A percentile compares a stretch with the other conserved stretches of the same genome.
Evolutionary conservation across 2,797 vertebrate genomes (phyloP).

Genomic region (Lates japonicus): DNA sequence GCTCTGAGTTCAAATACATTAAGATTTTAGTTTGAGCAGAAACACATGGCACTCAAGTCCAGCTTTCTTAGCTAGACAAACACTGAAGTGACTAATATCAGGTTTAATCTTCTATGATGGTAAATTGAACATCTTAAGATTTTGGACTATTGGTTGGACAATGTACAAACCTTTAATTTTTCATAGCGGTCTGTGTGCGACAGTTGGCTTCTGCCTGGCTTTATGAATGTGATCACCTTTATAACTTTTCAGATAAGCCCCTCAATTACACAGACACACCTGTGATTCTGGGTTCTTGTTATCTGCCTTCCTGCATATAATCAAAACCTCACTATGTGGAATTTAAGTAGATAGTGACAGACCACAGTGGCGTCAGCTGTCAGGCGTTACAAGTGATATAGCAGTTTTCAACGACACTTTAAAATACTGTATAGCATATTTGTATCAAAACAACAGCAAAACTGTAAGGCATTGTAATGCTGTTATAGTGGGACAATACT

Average conservation of each 20-base stretch:
- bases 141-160: no score
- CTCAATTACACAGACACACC: conserved; percentile 24
- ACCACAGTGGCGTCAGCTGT: not conserved
- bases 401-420: not conserved
- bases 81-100: not conserved
- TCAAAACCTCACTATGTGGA: conserved; percentile 39
- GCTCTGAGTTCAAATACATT: not conserved
- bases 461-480: not conserved
- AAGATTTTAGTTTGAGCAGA: not conserved
- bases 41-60: not conserved
- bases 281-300: conserved; percentile 15
- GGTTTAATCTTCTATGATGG: no score
- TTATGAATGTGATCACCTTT: conserved; percentile 2
- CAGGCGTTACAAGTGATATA: not conserved
- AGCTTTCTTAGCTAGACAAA: not conserved
- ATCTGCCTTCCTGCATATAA: conserved; percentile 41
- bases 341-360: conserved; percentile 9
- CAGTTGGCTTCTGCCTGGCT: not conserved
- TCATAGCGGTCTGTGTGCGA: not conserved
- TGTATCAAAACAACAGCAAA: not conserved
- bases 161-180: not conserved
- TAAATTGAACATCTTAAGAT: no score
- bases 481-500: not conserved
- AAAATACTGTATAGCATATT: not conserved
- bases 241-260: conserved; percentile 23